Evolutionary conservation across 1,140 invertebrate species (phyloP), one percentile per base, ranked within the genome.

Genomic region (Spodoptera litura): DNA sequence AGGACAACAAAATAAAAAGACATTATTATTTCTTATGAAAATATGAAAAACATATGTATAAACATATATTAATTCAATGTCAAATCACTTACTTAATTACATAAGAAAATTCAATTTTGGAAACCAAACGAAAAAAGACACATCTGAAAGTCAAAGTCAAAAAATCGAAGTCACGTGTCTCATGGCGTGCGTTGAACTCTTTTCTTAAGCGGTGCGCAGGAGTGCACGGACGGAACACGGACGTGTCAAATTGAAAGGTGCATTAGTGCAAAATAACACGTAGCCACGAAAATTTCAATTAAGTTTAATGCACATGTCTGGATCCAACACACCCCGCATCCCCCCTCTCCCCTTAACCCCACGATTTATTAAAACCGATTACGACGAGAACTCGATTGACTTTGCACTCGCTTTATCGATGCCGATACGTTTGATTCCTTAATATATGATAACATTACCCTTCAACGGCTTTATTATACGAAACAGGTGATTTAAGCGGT

Each of bases 201-300:
- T 88, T 85, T 85, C 79, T 56, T 73, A 68, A 61, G 70, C 58
- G 71, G 61, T 73, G 55, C 56, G 74, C 78, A 79, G 77, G 73
- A 61, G 82, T 84, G 82, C 68, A 74, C 64, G 20, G 52, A 44
- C 38, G 6, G 27, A 52, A 44, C 38, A 10, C 6, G 38, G 5
- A 82, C 80, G 61, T 82, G 86, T 90, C 87, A 87, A 79, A 76
- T 80, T 87, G 90, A 91, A 91, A 91, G 89, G 88, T 92, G 89
- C 91, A 91, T 91, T 89, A 89, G 86, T 81, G 89, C 87, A 85
- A 90, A 93, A 89, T 92, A 93, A 89, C 84, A 91, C 81, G 88
- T 92, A 89, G 86, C 89, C 86, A 89, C 89, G 85, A 91, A 91
- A 93, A 92, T 89, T 92, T 91, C 90, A 93, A 92, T 93, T 88